Conservation (phyloP, 2,888 invertebrate genomes). For the Gari tellinella region DNA sequence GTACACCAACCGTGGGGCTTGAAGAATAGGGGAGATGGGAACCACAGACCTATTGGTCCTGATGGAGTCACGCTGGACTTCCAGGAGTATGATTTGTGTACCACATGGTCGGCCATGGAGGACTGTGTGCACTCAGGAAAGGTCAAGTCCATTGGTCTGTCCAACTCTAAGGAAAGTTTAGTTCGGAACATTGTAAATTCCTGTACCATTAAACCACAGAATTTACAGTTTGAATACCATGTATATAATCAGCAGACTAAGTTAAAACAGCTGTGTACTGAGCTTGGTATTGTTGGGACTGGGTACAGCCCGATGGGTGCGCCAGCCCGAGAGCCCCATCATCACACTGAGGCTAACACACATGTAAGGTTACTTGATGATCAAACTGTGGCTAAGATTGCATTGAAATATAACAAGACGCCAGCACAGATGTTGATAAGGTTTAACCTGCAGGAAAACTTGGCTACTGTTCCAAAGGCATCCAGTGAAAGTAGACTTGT, state of each 20-base stretch:
- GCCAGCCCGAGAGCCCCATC: constrained; percentile 44
- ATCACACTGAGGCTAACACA: constrained; percentile 14
- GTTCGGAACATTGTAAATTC: constrained; percentile 62
- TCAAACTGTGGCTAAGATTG: constrained; percentile 62
- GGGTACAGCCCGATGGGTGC: constrained; percentile 73
- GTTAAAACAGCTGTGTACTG: constrained; percentile 62
- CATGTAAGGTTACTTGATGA: constrained; percentile 41
- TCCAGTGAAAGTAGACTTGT: constrained; percentile 59
- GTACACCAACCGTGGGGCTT: constrained; percentile 76
- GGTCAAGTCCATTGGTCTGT: constrained; percentile 71
- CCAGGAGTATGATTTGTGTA: constrained; percentile 58
- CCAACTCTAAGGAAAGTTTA: constrained; percentile 72
- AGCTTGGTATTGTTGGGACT: constrained; percentile 64
- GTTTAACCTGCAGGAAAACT: constrained; percentile 66
- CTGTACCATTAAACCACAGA: constrained; percentile 66
- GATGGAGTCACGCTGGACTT: constrained; percentile 54
- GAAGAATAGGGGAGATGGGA: constrained; percentile 64
- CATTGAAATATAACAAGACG: constrained; percentile 62
- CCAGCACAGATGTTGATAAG: constrained; percentile 74
- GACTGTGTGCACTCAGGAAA: constrained; percentile 55
- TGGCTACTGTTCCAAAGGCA: constrained; percentile 75
- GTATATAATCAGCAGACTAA: constrained; percentile 70
- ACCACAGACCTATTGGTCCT: constrained; percentile 38
- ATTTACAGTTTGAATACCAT: constrained; percentile 76
- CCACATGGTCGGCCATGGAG: constrained; percentile 73